Conservation (phyloP, 2,888 invertebrate species). For the Spodoptera littoralis region DNA sequence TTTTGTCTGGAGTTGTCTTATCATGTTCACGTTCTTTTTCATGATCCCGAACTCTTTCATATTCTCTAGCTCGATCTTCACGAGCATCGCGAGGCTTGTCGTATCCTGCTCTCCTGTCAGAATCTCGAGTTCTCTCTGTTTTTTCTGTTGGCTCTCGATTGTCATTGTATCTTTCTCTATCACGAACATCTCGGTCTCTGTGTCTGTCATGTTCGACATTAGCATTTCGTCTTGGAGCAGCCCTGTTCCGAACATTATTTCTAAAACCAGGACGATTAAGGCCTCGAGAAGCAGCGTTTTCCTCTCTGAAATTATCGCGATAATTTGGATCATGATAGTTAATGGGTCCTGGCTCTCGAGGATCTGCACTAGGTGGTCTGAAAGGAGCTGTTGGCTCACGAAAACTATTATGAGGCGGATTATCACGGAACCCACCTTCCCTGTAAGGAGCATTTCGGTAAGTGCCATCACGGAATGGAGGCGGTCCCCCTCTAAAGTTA, state of each 20-base stretch:
- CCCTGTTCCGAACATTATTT: constrained; percentile 71
- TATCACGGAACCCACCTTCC: constrained; percentile 79
- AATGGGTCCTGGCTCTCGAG: constrained; percentile 72
- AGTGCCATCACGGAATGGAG: constrained; percentile 75
- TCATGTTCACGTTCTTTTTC: constrained; percentile 84
- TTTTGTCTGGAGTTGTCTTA: constrained; percentile 80
- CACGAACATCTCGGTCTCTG: constrained; percentile 81
- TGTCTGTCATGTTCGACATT: constrained; percentile 79
- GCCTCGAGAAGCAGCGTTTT: constrained; percentile 72
- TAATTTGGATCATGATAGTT: constrained; percentile 79
- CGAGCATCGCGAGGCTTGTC: constrained; percentile 75
- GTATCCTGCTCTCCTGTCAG: constrained; percentile 72
- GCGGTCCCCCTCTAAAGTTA: constrained; percentile 77
- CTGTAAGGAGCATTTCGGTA: constrained; percentile 79
- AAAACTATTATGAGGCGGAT: constrained; percentile 73
- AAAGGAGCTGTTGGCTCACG: constrained; percentile 77
- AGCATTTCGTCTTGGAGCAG: constrained; percentile 76
- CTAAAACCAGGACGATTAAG: constrained; percentile 73
- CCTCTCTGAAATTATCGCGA: constrained; percentile 80
- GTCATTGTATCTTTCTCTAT: constrained; percentile 80
- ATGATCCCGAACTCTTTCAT: constrained; percentile 76
- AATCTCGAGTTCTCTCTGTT: constrained; percentile 79
- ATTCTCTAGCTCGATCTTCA: constrained; percentile 72
- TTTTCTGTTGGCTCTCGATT: constrained; percentile 80
- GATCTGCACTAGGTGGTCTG: constrained; percentile 79